These are phyloP conservation scores for Sarcophaga variegata DNA, from an alignment of 2,888 invertebrate genomes.

Conservation along the genomic window DNA sequence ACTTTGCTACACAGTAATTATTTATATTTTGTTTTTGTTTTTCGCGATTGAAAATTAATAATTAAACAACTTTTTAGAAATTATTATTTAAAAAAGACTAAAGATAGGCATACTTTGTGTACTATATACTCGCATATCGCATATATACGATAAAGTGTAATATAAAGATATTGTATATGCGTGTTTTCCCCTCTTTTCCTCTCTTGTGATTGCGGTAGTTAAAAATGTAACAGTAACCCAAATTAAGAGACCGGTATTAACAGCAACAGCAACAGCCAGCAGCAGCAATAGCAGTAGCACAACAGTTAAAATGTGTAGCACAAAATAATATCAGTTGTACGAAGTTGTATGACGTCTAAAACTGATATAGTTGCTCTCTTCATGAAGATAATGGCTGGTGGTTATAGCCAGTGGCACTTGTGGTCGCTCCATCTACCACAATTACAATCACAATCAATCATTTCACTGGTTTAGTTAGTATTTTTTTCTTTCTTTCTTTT, in stretches of 20 bases:
- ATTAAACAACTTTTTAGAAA: too few species aligned
- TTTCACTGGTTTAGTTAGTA: background rate
- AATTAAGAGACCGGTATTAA: slow-evolving; percentile 64
- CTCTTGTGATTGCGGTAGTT: slow-evolving; percentile 47
- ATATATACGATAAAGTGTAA: background rate
- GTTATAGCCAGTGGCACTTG: background rate
- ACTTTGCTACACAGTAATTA: too few species aligned
- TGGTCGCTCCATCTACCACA: slow-evolving; percentile 13
- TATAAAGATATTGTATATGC: background rate
- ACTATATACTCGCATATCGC: too few species aligned
- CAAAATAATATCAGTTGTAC: slow-evolving; percentile 16
- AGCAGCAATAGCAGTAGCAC: background rate
- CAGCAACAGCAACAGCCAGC: too few species aligned
- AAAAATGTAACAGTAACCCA: slow-evolving; percentile 71
- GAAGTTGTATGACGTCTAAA: slow-evolving; percentile 1
- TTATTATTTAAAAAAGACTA: too few species aligned
- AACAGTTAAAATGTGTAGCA: slow-evolving; percentile 53
- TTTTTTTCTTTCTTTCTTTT: background rate
- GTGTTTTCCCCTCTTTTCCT: background rate
- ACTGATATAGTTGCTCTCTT: background rate
- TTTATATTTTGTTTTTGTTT: too few species aligned
- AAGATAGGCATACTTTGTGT: too few species aligned
- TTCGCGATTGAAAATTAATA: too few species aligned
- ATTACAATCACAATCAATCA: slow-evolving; percentile 22
- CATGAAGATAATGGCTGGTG: background rate